phyloP scores from a whole-genome alignment of 2,888 invertebrate genomes.

The Allophyes oxyacanthae region DNA sequence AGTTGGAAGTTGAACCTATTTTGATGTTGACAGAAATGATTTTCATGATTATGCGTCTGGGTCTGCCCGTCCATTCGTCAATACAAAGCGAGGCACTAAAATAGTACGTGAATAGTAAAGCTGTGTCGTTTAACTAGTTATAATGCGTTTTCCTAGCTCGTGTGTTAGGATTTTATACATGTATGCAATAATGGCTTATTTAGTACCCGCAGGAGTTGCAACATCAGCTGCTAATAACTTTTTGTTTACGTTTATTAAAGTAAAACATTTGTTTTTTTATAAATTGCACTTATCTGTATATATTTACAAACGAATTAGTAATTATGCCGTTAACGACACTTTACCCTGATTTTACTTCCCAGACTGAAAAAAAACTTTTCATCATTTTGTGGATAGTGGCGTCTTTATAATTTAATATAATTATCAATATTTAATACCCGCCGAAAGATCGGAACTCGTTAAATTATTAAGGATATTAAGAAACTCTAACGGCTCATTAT shows the following conservation, averaged over 20 bases:
- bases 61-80: slow-evolving; percentile 11
- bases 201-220: slow-evolving; percentile 35
- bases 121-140: neutral
- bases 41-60: slow-evolving; percentile 21
- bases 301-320: neutral
- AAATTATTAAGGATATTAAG: slow-evolving; percentile 32
- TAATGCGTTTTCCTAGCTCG: neutral
- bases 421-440: slow-evolving; percentile 2
- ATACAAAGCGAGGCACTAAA: slow-evolving; percentile 7
- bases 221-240: slow-evolving; percentile 32
- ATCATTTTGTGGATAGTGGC: too few relatives aligned
- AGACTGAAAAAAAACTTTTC: too few relatives aligned
- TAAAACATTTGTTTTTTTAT: slow-evolving; percentile 5
- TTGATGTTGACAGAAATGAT: slow-evolving; percentile 22
- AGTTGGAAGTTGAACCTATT: slow-evolving; percentile 21
- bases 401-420: too few relatives aligned
- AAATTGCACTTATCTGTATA: neutral
- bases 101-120: slow-evolving; percentile 5
- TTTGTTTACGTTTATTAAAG: neutral
- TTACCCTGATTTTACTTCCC: too few relatives aligned
- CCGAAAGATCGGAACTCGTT: slow-evolving; percentile 3
- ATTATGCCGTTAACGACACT: too few relatives aligned
- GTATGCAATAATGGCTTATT: slow-evolving; percentile 8
- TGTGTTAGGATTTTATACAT: slow-evolving; percentile 10
- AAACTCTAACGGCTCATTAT: slow-evolving; percentile 68